Evolutionary conservation across 2,888 invertebrate species (phyloP), one percentile per base, ranked within the genome.

Genomic region (Nomada fabriciana): DNA sequence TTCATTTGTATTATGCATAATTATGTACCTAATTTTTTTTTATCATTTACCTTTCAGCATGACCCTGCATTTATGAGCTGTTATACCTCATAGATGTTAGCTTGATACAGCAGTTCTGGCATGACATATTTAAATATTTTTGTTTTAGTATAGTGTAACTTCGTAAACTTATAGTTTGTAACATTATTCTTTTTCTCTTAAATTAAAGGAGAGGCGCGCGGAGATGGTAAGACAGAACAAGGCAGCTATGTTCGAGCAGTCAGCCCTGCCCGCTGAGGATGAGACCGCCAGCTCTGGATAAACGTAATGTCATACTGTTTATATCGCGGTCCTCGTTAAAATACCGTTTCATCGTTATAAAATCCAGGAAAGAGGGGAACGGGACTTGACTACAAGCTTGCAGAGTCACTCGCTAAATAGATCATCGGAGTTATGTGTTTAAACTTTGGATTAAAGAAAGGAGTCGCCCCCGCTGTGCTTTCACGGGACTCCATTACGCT

Each of bases 161-260:
- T n/a, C 13, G 9, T 7, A 3, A 67, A 42, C 2, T 9, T 57
- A 11, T 50, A 10, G 47, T 52, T 68, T 70, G 50, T 67, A 57
- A 29, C 47, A 55, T 42, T 20, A 15, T 67, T 52, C 18, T 10
- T 20, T 63, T 76, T 81, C 68, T 85, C 85, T 88, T 90, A 88
- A 88, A 88, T 93, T 93, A 70, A 95, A 98, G 98, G 98, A 98
- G 95, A 97, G 97, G 92, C 98, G 98, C 93, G 98, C 98, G 69
- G 98, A 98, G 94, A 94, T 97, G 91, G 98, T 98, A 90, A 97
- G 98, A 91, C 98, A 97, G 95, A 98, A 98, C 94, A 98, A 98
- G 95, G 96, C 96, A 91, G 96, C 96, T 84, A 95, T 95, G 83
- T 94, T 95, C 75, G 89, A 91, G 67, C 89, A 93, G 74, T 89